phyloP scores from a whole-genome alignment of 2,888 invertebrate species.

The Drosophila koepferae region DNA sequence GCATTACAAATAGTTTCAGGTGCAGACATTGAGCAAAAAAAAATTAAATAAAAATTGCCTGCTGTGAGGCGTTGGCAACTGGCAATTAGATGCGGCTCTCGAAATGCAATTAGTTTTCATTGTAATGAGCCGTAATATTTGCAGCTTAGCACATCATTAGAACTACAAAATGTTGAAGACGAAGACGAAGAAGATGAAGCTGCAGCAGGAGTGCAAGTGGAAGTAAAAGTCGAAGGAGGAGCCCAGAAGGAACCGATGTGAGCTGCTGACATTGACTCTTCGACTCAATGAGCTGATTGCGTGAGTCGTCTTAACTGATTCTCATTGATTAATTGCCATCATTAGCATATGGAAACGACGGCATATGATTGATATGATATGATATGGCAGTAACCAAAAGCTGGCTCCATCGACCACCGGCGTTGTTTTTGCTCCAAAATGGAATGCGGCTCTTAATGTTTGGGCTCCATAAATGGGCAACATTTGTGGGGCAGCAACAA shows the following conservation, averaged over 20 bases:
- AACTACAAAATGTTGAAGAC: not conserved
- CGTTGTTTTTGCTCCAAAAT: slow-evolving; percentile 7
- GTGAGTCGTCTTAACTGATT: slow-evolving; percentile 73
- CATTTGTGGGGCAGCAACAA: slow-evolving; percentile 42
- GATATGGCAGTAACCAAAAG: slow-evolving; percentile 28
- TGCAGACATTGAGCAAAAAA: not conserved
- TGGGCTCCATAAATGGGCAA: slow-evolving; percentile 55
- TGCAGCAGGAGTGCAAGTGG: too few species aligned
- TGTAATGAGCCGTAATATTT: slow-evolving; percentile 19
- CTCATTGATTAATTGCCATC: slow-evolving; percentile 79
- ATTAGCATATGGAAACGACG: slow-evolving; percentile 74
- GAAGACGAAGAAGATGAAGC: not conserved
- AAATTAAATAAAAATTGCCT: not conserved
- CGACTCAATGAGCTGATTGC: slow-evolving; percentile 70
- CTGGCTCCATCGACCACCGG: slow-evolving; percentile 51
- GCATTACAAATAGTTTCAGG: slow-evolving; percentile 25
- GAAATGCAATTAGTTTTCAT: slow-evolving; percentile 57
- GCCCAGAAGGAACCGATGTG: not conserved
- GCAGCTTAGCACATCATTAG: slow-evolving; percentile 75
- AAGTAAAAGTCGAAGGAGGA: not conserved
- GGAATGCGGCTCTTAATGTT: slow-evolving; percentile 62
- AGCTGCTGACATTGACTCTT: slow-evolving; percentile 5
- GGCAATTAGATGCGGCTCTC: slow-evolving; percentile 67
- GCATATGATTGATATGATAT: slow-evolving; percentile 71
- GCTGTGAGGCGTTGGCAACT: slow-evolving; percentile 21